These are phyloP conservation scores for Archaeoteleia sp. DNA, from an alignment of 2,888 invertebrate species.

Conservation along the genomic window DNA sequence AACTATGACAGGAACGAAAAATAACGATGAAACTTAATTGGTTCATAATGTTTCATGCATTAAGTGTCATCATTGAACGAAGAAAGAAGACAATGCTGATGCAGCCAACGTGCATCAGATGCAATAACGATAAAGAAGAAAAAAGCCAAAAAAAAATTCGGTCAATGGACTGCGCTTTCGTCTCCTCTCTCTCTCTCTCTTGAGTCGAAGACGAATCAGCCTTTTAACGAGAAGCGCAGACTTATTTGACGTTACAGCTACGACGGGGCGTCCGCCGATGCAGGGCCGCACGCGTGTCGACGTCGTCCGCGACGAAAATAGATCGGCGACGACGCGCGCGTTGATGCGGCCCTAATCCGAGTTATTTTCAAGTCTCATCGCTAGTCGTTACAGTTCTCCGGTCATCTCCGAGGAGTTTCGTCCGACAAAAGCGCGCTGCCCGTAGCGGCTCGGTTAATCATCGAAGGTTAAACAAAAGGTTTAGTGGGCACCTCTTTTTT, in stretches of 20 bases:
- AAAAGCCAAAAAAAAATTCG: constrained; percentile 53
- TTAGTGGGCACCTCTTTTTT: too few species aligned
- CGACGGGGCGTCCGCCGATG: constrained; percentile 51
- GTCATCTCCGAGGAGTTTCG: constrained; percentile 60
- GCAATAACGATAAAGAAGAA: too few species aligned
- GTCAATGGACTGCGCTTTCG: constrained; percentile 59
- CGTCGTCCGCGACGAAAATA: constrained; percentile 28
- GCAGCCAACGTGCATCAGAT: too few species aligned
- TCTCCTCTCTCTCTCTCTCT: constrained; percentile 29
- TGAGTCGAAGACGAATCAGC: constrained; percentile 26
- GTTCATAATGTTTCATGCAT: too few species aligned
- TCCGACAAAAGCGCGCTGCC: constrained; percentile 36
- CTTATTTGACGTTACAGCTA: constrained; percentile 58
- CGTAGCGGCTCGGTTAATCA: not conserved
- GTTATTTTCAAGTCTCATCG: constrained; percentile 64
- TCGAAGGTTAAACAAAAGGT: constrained; percentile 6
- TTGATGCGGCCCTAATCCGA: constrained; percentile 68
- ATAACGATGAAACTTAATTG: too few species aligned
- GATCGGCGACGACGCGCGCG: constrained; percentile 8
- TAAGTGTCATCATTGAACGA: too few species aligned
- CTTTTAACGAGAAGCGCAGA: constrained; percentile 56
- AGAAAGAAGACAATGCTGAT: too few species aligned
- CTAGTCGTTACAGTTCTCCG: constrained; percentile 64
- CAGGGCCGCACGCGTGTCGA: constrained; percentile 62
- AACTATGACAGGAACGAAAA: too few species aligned